Base-by-base conservation (phyloP, 2,797 vertebrate species). In the Enteromius afrohamiltoni region DNA sequence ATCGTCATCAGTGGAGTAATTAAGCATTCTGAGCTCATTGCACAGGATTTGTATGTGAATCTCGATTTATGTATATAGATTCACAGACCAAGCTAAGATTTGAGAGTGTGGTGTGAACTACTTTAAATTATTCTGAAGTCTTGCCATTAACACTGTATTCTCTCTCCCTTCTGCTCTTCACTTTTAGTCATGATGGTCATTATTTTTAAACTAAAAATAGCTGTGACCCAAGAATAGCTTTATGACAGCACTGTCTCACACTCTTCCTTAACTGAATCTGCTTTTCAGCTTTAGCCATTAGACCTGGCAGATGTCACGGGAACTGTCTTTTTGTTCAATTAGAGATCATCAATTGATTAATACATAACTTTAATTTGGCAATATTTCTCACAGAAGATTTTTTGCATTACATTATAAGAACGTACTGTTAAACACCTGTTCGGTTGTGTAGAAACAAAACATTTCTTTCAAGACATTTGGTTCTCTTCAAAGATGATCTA, bases 151-250 rank as follows among this genome's bases (percentile, higher is more conserved):
- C 6, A 40, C 21, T 40, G 14, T 37, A 23, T 19, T 11, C 4
- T 53, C 19, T 74, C 13, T 31, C 70, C 58, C 47, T 3, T n/a
- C 7, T 55, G 37, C 16, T 31, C 74, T 37, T 65, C 26, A 53
- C 53, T 81, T 80, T 58, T 26, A 49, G 21, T 82, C 51, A 64
- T 68, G 83, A 40, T 83, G 49, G 51, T 78, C 77, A 65, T 84
- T 79, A 70, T 86, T 79, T 77, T 51, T 23, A 67, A 51, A 64
- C 80, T 80, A 86, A 83, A 73, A 85, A 88, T 83, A 86, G 83
- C 21, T 10, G 19, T 77, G 77, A 83, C 70, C 83, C 79, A 70
- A 58, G 79, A 85, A 85, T 82, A 83, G 75, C 79, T 53, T 51
- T 5, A n/a, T 76, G 79, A 83, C 60, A 84, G 65, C 29, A 14